A percentile compares a stretch with the other conserved stretches of the same genome.
These are phyloP conservation scores for Drosophila cracens DNA, from an alignment of 2,888 invertebrate genomes.

Conservation along the genomic window DNA sequence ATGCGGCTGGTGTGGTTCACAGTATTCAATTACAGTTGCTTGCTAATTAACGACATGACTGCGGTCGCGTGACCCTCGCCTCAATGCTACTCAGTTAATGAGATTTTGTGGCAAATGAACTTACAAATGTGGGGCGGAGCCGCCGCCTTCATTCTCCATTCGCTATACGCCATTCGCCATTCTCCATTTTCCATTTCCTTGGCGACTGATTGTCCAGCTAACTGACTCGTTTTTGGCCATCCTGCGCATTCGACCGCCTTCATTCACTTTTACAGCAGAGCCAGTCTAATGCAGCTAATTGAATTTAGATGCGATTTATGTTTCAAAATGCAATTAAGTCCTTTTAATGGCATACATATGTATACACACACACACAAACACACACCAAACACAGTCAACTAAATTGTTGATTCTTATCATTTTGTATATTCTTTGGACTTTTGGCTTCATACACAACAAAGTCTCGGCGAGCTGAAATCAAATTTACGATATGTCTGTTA, in stretches of 20 bases:
- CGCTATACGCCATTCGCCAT: neutral
- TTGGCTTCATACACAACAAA: neutral
- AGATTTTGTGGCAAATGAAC: constrained; percentile 70
- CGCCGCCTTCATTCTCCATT: neutral
- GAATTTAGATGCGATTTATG: constrained; percentile 71
- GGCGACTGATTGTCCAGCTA: neutral
- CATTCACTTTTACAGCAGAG: neutral
- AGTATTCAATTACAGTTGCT: constrained; percentile 66
- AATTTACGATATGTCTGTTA: neutral
- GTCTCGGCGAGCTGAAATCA: neutral
- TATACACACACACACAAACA: constrained; percentile 4
- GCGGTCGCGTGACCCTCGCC: constrained; percentile 30
- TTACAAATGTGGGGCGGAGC: constrained; percentile 40
- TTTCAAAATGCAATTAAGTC: constrained; percentile 61
- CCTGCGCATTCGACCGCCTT: neutral
- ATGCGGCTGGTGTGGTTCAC: constrained; percentile 7
- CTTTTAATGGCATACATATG: constrained; percentile 32
- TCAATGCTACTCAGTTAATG: constrained; percentile 54
- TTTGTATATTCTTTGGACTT: neutral
- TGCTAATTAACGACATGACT: constrained; percentile 63
- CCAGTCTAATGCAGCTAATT: constrained; percentile 66
- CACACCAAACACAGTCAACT: neutral
- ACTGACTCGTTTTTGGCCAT: constrained; percentile 11
- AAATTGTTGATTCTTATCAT: neutral
- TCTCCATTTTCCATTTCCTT: neutral